Evolutionary conservation across 2,113 vertebrate species (phyloP).

Genomic region (Artemisiospiza belli): DNA sequence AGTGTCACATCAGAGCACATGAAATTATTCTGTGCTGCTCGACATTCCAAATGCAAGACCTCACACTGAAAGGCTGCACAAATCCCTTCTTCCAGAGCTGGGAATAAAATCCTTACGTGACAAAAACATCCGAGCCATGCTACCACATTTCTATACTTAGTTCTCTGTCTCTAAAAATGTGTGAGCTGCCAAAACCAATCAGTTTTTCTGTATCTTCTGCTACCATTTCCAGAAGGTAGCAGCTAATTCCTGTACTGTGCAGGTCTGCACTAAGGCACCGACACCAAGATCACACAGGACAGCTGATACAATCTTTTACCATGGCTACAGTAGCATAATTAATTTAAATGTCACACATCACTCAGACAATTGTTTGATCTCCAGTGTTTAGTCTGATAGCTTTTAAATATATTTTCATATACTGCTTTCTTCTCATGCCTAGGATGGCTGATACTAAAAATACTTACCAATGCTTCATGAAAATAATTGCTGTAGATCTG

Average conservation of each 20-base stretch:
- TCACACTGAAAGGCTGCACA: neutral
- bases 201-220: neutral
- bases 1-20: neutral
- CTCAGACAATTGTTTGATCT: neutral
- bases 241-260: neutral
- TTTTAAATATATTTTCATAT: neutral
- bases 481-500: neutral
- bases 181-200: neutral
- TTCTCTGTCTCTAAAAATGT: neutral
- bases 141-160: neutral
- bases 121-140: neutral
- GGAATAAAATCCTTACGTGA: neutral
- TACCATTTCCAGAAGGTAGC: neutral
- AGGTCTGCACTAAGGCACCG: neutral
- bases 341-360: neutral
- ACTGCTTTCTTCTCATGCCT: neutral
- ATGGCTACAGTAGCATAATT: neutral
- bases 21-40: neutral
- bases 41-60: neutral
- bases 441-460: neutral
- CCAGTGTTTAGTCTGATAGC: neutral
- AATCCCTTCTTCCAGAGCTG: neutral
- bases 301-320: neutral
- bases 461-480: neutral
- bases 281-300: neutral